phyloP scores from a whole-genome alignment of 2,113 vertebrate species.

The cat (Felis catus) region DNA sequence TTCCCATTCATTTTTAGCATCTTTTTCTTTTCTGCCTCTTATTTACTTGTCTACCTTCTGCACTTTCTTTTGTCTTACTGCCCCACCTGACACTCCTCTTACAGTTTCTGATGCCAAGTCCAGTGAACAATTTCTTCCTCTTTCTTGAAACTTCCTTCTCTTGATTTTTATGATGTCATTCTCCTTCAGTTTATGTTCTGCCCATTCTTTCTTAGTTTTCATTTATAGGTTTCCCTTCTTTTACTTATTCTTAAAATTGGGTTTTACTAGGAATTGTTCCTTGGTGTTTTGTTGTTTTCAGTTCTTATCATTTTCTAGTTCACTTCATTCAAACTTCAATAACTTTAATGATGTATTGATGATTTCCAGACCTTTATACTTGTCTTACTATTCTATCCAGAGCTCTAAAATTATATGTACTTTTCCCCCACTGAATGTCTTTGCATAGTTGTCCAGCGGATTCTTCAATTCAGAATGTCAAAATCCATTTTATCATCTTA shows the following conservation, averaged over 20 bases:
- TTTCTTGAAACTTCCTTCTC: not conserved
- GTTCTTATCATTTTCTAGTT: not conserved
- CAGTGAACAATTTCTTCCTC: not conserved
- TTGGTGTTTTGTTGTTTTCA: not conserved
- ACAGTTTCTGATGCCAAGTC: not conserved
- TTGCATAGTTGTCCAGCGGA: not conserved
- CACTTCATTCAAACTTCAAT: not conserved
- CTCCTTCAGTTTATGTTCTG: not conserved
- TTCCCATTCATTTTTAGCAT: not conserved
- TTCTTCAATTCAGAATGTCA: not conserved
- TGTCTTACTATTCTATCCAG: not conserved
- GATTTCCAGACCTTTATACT: not conserved
- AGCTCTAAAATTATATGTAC: not conserved
- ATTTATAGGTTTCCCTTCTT: not conserved
- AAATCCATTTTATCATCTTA: not conserved
- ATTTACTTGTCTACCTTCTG: not conserved
- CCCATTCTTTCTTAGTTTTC: not conserved
- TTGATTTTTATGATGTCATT: not conserved
- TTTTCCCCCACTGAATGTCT: not conserved
- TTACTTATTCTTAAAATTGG: not conserved
- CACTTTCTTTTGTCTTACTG: too few species aligned
- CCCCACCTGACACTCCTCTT: not conserved
- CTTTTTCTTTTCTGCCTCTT: not conserved
- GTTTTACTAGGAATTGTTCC: not conserved
- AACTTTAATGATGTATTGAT: not conserved